Evolutionary conservation across 2,888 invertebrate species (phyloP).

Genomic region (Cryptus viduatorius): DNA sequence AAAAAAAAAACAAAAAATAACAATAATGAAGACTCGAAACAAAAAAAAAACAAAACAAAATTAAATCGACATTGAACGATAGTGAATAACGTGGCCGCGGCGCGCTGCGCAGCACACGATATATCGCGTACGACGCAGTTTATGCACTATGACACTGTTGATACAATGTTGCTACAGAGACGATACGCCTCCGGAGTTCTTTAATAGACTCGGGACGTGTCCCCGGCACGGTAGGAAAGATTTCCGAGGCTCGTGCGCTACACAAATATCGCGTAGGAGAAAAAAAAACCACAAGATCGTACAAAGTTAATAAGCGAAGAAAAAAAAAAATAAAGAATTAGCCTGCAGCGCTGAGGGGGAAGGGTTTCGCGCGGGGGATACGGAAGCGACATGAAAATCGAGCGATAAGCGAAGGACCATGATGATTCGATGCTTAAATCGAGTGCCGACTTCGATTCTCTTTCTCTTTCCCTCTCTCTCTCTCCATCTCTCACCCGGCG

Average conservation of each 20-base stretch:
- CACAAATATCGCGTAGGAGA: neutral
- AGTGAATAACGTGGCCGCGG: neutral
- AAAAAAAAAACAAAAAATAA: conserved; percentile 23
- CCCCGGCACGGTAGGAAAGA: neutral
- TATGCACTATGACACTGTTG: neutral
- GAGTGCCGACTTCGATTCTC: conserved; percentile 48
- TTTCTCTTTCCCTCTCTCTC: conserved; percentile 2
- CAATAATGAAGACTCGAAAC: neutral
- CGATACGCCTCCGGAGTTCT: conserved; percentile 52
- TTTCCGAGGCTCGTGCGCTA: neutral
- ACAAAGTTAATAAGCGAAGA: neutral
- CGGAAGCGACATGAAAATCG: neutral
- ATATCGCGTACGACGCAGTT: conserved; percentile 35
- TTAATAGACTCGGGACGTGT: conserved; percentile 1
- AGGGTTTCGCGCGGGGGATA: conserved; percentile 18
- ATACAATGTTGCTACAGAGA: conserved; percentile 1
- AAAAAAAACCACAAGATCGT: neutral
- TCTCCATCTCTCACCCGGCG: conserved; percentile 18
- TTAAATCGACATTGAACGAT: neutral
- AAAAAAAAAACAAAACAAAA: neutral
- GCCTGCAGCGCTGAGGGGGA: neutral
- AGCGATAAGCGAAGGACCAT: conserved; percentile 19
- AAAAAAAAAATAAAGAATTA: neutral
- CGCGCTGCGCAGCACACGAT: conserved; percentile 7
- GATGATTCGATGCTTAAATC: conserved; percentile 60